Conservation (phyloP, 2,888 invertebrate species). For the Craniophora ligustri region DNA sequence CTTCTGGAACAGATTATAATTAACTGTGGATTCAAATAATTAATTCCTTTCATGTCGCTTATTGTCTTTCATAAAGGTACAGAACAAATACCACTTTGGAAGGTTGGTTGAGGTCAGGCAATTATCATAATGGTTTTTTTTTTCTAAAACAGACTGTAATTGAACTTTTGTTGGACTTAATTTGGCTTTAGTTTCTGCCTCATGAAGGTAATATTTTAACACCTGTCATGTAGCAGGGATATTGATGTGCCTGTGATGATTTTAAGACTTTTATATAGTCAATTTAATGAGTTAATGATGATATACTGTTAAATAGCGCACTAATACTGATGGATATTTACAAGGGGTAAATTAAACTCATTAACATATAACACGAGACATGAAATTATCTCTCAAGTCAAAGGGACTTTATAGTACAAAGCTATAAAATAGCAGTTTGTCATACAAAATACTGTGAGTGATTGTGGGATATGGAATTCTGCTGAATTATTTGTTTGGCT, state of each 20-base stretch:
- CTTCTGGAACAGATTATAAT: conserved; percentile 5
- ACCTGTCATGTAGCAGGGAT: neutral
- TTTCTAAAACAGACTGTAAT: neutral
- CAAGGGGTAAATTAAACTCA: neutral
- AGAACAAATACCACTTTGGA: neutral
- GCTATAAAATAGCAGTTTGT: neutral
- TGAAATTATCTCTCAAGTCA: no score
- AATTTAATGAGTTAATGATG: neutral
- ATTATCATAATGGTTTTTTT: conserved; percentile 9
- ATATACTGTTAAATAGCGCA: neutral
- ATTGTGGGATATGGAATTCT: no score
- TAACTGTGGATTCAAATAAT: neutral
- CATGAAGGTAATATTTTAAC: neutral
- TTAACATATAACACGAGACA: no score
- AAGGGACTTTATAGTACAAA: no score
- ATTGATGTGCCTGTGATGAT: neutral
- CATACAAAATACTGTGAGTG: neutral
- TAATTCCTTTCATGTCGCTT: no score
- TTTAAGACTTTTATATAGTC: neutral
- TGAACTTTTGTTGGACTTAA: neutral
- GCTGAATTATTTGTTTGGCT: no score
- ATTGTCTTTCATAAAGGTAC: no score
- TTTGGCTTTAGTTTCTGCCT: neutral
- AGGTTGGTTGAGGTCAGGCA: conserved; percentile 30
- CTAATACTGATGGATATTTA: neutral